A percentile compares a stretch with the other conserved stretches of the same genome.
These are phyloP conservation scores for Oophaga pumilio DNA, from an alignment of 2,113 vertebrate genomes.

Conservation along the genomic window DNA sequence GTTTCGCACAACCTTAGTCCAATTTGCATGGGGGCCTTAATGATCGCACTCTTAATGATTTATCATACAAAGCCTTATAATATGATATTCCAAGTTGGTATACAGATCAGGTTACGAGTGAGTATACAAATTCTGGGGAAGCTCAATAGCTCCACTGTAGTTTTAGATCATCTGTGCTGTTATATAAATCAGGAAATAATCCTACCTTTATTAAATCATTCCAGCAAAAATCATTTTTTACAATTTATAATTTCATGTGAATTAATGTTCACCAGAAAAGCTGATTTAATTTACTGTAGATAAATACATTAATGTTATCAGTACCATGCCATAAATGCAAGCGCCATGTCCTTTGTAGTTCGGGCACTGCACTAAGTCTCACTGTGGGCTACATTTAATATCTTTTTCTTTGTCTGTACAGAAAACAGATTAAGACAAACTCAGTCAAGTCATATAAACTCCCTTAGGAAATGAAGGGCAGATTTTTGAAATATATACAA, in stretches of 20 bases:
- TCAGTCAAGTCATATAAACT: conserved; percentile 43
- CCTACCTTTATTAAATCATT: neutral
- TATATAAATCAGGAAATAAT: conserved; percentile 5
- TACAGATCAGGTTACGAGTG: neutral
- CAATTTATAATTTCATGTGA: neutral
- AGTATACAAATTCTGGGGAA: neutral
- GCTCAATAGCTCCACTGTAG: neutral
- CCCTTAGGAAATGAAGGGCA: conserved; percentile 38
- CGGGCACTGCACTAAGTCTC: conserved; percentile 29
- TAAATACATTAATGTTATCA: conserved; percentile 37
- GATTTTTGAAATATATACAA: conserved; percentile 34
- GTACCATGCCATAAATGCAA: neutral
- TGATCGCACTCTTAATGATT: neutral
- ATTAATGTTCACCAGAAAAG: neutral
- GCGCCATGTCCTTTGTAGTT: conserved; percentile 35
- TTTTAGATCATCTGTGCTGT: neutral
- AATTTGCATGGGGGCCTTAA: no score
- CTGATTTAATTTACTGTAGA: conserved; percentile 17
- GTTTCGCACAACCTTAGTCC: no score
- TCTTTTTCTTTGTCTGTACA: conserved; percentile 37
- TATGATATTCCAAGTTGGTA: neutral
- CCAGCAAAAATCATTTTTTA: neutral
- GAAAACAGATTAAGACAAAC: conserved; percentile 49
- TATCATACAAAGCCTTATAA: neutral
- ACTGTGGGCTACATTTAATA: conserved; percentile 45